phyloP scores from a whole-genome alignment of 2,113 vertebrate species.

The Symphodus melops region DNA sequence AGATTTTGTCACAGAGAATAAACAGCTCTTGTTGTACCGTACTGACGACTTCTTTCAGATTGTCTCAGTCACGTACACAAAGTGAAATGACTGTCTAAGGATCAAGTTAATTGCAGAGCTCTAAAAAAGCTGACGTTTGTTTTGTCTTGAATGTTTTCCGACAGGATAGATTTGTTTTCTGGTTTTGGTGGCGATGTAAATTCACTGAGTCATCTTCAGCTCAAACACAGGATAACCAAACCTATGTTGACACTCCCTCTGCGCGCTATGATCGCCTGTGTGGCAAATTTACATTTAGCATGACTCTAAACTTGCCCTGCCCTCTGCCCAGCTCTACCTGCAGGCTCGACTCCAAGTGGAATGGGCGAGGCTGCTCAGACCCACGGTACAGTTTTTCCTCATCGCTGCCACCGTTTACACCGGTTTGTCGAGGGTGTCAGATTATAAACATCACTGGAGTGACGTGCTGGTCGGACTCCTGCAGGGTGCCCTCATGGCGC shows the following conservation, averaged over 20 bases:
- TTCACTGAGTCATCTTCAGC: background rate
- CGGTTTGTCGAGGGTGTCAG: conserved; percentile 94
- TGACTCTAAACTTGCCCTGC: background rate
- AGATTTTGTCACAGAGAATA: background rate
- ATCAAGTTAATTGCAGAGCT: background rate
- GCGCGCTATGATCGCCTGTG: too few relatives aligned
- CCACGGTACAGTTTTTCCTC: conserved; percentile 93
- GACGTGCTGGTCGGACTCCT: conserved; percentile 93
- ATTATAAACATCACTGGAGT: conserved; percentile 99
- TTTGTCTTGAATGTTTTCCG: background rate
- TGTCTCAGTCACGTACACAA: background rate
- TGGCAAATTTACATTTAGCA: background rate
- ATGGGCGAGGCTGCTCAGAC: conserved; percentile 93
- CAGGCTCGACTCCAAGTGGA: conserved; percentile 92
- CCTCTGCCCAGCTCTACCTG: conserved; percentile 89
- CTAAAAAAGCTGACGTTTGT: background rate
- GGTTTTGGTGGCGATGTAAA: conserved; percentile 2
- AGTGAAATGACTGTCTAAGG: too few relatives aligned
- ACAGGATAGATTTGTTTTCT: background rate
- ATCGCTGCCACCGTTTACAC: conserved; percentile 91
- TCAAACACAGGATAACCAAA: background rate
- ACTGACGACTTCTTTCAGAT: background rate
- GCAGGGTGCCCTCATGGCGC: conserved; percentile 91
- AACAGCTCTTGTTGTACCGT: too few relatives aligned
- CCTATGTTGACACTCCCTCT: too few relatives aligned